Conservation (phyloP, 2,113 vertebrate species). For the Engystomops pustulosus region DNA sequence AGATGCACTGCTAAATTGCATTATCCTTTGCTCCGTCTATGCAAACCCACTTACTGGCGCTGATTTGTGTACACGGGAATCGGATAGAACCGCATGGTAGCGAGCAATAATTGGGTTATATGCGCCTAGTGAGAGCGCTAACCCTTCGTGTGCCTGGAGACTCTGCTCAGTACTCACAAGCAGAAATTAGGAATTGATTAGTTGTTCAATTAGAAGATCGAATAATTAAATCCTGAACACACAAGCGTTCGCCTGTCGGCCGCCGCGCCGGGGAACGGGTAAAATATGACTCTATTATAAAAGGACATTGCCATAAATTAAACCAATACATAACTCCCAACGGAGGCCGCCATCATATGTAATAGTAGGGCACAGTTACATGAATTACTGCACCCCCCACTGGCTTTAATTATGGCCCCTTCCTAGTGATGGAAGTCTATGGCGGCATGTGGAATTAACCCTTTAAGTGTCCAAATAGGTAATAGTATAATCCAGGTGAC, state of each 20-base stretch:
- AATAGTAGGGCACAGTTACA: constrained; percentile 21
- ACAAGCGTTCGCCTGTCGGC: background rate
- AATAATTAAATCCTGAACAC: constrained; percentile 36
- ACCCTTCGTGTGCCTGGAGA: constrained; percentile 9
- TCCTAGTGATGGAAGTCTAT: background rate
- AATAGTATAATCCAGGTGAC: background rate
- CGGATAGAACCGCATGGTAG: background rate
- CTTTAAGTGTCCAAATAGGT: background rate
- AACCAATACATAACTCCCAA: constrained; percentile 39
- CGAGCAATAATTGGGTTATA: constrained; percentile 38
- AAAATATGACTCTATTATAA: constrained; percentile 32
- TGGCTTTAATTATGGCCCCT: constrained; percentile 43
- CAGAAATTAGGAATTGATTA: constrained; percentile 45
- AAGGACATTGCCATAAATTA: constrained; percentile 47
- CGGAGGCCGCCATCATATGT: constrained; percentile 13
- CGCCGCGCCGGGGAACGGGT: background rate
- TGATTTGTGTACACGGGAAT: constrained; percentile 41
- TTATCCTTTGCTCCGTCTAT: constrained; percentile 25
- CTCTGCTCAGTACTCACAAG: too few species aligned
- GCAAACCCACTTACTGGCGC: constrained; percentile 11
- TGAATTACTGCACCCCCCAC: constrained; percentile 25
- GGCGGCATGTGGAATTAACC: background rate
- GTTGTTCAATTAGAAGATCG: constrained; percentile 40
- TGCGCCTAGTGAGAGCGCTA: constrained; percentile 18
- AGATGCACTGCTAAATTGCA: constrained; percentile 4